Percentiles rank a stretch among this genome's conserved stretches.
Conservation (phyloP, 2,888 invertebrate species). For the Drosophila tanythrix region DNA sequence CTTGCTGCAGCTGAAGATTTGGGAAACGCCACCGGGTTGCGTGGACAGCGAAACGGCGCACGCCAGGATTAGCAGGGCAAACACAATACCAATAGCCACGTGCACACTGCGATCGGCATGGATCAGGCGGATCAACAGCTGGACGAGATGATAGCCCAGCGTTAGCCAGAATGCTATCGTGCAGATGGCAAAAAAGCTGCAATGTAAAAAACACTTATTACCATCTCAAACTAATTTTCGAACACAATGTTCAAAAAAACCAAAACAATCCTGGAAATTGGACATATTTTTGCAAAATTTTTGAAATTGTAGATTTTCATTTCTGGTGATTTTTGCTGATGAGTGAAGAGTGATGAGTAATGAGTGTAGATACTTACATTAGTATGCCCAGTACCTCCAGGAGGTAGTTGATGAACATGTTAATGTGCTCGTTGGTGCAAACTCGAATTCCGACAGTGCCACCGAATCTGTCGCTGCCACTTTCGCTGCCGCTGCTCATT, state of each 20-base stretch:
- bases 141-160: conserved; percentile 56
- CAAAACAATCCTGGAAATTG: neutral
- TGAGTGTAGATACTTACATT: conserved; percentile 47
- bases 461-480: rapidly evolving
- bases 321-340: neutral
- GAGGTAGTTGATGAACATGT: conserved; percentile 47
- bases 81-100: conserved; percentile 45
- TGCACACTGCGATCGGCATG: conserved; percentile 65
- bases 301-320: neutral
- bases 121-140: conserved; percentile 53
- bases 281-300: neutral
- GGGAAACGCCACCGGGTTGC: neutral
- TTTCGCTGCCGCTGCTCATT: neutral
- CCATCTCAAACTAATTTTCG: neutral
- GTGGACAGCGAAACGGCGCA: conserved; percentile 54
- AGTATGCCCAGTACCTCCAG: conserved; percentile 55
- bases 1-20: neutral
- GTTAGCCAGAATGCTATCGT: conserved; percentile 75
- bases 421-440: conserved; percentile 45
- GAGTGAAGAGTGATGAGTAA: neutral
- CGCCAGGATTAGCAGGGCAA: conserved; percentile 48
- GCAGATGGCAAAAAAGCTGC: conserved; percentile 72
- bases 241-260: too few relatives aligned
- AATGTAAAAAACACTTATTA: neutral
- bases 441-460: conserved; percentile 18